Conservation (phyloP, 2,888 invertebrate species). For the Sturmia bella region DNA sequence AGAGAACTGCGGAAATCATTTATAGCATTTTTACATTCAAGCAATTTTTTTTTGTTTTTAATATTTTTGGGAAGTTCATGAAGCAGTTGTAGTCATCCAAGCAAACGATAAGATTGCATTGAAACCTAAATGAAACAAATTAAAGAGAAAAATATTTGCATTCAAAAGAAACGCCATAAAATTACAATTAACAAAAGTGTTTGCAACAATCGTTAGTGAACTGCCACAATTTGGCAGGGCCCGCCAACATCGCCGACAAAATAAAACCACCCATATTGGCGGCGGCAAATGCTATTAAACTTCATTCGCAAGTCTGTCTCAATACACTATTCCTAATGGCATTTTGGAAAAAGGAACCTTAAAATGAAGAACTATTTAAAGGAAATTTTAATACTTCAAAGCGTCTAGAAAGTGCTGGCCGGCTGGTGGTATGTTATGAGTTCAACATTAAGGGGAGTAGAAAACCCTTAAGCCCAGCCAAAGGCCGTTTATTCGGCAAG, state of each 20-base stretch:
- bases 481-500: too few relatives aligned
- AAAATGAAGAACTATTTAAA: slow-evolving; percentile 2
- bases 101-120: slow-evolving; percentile 50
- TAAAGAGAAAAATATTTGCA: slow-evolving; percentile 3
- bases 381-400: background rate
- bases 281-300: slow-evolving; percentile 18
- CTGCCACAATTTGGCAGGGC: slow-evolving; percentile 41
- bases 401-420: too few relatives aligned
- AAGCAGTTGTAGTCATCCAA: slow-evolving; percentile 52
- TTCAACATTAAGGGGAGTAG: too few relatives aligned
- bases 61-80: slow-evolving; percentile 50
- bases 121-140: slow-evolving; percentile 18
- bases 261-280: slow-evolving; percentile 50
- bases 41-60: slow-evolving; percentile 25
- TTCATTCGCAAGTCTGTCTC: slow-evolving; percentile 10
- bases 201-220: slow-evolving; percentile 52
- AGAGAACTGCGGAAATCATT: slow-evolving; percentile 66
- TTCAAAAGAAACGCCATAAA: slow-evolving; percentile 44
- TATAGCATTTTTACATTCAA: slow-evolving; percentile 52
- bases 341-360: background rate
- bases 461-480: too few relatives aligned
- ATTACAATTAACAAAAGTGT: slow-evolving; percentile 27
- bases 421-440: too few relatives aligned
- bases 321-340: background rate
- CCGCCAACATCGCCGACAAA: slow-evolving; percentile 34